These are phyloP conservation scores for Scolopax bukidnonensis DNA, from an alignment of 2,797 vertebrate species.

Conservation along the genomic window DNA sequence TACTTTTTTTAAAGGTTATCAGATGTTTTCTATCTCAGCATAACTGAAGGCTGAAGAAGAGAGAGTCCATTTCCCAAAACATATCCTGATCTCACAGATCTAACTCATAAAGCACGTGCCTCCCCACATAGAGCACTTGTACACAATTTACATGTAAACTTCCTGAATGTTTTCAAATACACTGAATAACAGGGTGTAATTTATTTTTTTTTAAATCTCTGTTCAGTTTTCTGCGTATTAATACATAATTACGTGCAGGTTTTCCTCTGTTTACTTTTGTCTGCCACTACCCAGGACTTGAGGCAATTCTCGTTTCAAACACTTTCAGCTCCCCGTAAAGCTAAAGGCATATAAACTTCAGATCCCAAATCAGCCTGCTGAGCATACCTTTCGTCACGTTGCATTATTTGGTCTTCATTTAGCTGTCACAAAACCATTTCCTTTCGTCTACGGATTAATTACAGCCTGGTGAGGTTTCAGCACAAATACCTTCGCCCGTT, in stretches of 20 bases:
- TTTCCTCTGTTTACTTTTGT: background rate
- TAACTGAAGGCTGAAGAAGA: background rate
- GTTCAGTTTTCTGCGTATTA: background rate
- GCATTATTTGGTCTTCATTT: constrained; percentile 68
- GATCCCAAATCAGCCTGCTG: background rate
- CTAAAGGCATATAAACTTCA: constrained; percentile 21
- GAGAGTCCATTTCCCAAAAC: background rate
- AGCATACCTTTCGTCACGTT: constrained; percentile 61
- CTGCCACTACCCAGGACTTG: background rate
- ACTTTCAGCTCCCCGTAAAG: constrained; percentile 20
- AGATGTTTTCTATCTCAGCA: constrained; percentile 3
- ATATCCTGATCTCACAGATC: background rate
- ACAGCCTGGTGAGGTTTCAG: constrained; percentile 61
- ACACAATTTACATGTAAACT: background rate
- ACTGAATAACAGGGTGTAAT: background rate
- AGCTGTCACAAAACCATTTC: constrained; percentile 72
- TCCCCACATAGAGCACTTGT: background rate
- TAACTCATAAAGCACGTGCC: background rate
- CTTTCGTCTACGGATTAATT: constrained; percentile 70
- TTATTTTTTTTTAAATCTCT: background rate
- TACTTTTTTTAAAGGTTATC: background rate
- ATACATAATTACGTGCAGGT: background rate
- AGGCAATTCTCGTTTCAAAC: constrained; percentile 8
- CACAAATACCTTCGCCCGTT: constrained; percentile 30
- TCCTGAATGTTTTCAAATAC: background rate